A percentile compares a stretch with the other conserved stretches of the same genome.
Conservation (phyloP, 2,888 invertebrate species). For the Chaetogeoica ovagalla region DNA sequence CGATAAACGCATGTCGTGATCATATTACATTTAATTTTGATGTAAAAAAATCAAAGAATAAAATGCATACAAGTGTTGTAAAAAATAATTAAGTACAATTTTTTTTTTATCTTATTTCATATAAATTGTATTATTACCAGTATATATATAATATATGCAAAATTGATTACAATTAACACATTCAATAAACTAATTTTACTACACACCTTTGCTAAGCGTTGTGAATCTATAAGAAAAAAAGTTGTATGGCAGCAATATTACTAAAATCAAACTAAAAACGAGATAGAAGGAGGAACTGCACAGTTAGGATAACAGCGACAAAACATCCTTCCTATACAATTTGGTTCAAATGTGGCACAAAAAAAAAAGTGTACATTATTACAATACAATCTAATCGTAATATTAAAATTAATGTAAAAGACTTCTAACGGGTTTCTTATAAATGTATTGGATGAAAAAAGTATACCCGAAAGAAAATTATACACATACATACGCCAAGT, state of each 20-base stretch:
- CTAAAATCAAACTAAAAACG: neutral
- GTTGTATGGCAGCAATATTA: neutral
- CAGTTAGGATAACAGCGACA: neutral
- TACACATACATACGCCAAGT: neutral
- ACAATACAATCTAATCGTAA: neutral
- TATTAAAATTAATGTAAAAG: neutral
- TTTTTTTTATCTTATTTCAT: neutral
- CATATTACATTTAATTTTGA: neutral
- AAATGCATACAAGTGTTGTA: neutral
- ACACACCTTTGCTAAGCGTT: neutral
- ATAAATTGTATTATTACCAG: neutral
- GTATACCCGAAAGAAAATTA: neutral
- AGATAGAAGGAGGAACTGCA: neutral
- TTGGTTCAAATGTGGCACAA: neutral
- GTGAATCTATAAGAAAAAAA: neutral
- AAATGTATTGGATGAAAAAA: conserved; percentile 32
- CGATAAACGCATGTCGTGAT: neutral
- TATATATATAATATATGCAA: neutral
- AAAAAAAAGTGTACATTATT: neutral
- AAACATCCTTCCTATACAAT: neutral
- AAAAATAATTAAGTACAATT: conserved; percentile 34
- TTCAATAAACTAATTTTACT: neutral
- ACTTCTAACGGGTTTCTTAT: neutral
- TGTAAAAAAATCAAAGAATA: neutral
- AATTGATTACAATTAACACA: neutral